Base-by-base conservation (phyloP, 2,113 vertebrate species). In the Pongo pygmaeus region DNA sequence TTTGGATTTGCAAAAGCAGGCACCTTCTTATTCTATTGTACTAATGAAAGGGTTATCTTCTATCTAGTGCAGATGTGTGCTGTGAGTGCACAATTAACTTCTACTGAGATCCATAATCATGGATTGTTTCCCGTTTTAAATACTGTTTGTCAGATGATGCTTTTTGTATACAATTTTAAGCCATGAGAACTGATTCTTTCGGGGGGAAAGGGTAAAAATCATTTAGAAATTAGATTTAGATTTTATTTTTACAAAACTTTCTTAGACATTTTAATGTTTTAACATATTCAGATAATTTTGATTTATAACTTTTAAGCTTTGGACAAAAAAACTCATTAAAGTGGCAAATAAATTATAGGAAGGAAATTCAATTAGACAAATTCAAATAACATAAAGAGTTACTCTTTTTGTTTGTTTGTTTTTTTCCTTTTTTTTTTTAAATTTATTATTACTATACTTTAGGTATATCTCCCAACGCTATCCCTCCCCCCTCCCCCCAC, bases 71-170 rank as follows among this genome's bases (percentile, higher is more conserved):
- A 89, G 83, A 85, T 72, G 16, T 50, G 67, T 35, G 55, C 64
- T 64, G 3, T 22, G 57, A 57, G 72, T 52, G 7, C 59, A 40
- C 18, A 84, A 88, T 84, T 88, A 64, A 96, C 16, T 89, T 93
- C 32, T 85, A 23, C 43, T 84, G n/a, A 84, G 32, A 91, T 43
- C 46, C 86, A 67, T 77, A 92, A 85, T 85, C n/a, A 78, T 11
- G 35, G 35, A 72, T 91, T 59, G 38, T 86, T 92, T 94, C 70
- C 48, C 11, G 8, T 67, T 94, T 95, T 93, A 96, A 93, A 89
- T 86, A 72, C 59, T 91, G 3, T 89, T 75, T 64, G 35, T 75
- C 57, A 93, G 17, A 83, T 94, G 64, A 59, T 50, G 32, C 11
- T 84, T 92, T 94, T 52, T 40, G 6, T 40, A n/a, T 43, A 61